phyloP scores from a whole-genome alignment of 2,888 invertebrate species.

The Plebejus argus region DNA sequence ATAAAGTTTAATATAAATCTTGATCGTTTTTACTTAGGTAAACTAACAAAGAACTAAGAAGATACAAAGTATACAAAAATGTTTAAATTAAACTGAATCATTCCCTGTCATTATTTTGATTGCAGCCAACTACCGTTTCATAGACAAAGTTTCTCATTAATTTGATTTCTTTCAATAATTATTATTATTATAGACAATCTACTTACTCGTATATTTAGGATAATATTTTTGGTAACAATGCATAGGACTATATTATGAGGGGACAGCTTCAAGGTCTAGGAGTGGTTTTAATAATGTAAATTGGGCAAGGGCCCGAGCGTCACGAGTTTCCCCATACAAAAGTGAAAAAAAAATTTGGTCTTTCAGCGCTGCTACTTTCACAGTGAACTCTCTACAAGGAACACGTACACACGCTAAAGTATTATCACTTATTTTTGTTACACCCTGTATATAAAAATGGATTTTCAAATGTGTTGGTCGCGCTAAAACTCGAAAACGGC shows the following conservation, averaged over 20 bases:
- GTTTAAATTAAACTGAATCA: neutral
- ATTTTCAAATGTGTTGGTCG: no score
- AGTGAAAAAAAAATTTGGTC: no score
- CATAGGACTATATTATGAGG: neutral
- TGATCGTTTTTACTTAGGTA: neutral
- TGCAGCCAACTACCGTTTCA: neutral
- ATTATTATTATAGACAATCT: neutral
- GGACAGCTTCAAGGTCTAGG: neutral
- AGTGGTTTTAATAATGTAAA: constrained; percentile 27
- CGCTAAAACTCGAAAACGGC: no score
- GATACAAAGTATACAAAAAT: neutral
- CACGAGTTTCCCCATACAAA: no score
- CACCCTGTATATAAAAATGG: no score
- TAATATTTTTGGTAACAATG: constrained; percentile 17
- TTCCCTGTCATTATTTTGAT: neutral
- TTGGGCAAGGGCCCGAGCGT: no score
- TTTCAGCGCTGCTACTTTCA: no score
- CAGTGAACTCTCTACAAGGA: no score
- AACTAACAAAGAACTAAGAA: neutral
- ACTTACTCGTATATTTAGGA: neutral
- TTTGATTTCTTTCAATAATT: neutral
- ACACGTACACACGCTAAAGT: no score
- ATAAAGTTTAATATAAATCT: no score
- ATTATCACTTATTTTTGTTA: no score
- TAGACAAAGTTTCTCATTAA: neutral